Conservation (phyloP, 2,797 vertebrate genomes). For the Lutjanus campechanus region DNA sequence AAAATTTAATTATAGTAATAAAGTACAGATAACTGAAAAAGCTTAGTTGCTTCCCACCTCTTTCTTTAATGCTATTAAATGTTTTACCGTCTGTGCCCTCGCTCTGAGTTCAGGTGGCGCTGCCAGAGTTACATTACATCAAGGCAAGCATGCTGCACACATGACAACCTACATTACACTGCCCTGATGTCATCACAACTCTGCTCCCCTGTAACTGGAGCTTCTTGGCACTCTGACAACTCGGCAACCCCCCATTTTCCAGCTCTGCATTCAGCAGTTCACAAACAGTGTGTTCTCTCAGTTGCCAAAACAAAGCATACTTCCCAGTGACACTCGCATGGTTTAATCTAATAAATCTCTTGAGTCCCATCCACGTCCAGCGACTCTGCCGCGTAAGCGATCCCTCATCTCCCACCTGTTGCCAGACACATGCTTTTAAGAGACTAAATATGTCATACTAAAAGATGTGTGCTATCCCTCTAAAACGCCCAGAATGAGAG, state of each 20-base stretch:
- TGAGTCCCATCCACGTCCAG: conserved; percentile 31
- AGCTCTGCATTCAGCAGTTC: conserved; percentile 38
- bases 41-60: too few species aligned
- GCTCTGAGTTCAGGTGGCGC: conserved; percentile 54
- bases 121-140: conserved; percentile 70
- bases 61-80: conserved; percentile 20
- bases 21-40: too few species aligned
- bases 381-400: conserved; percentile 30
- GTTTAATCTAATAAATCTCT: conserved; percentile 55
- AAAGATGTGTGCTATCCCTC: conserved; percentile 14
- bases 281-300: conserved; percentile 48
- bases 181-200: conserved; percentile 76
- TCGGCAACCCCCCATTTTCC: conserved; percentile 53
- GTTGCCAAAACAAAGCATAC: conserved; percentile 74
- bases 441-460: conserved; percentile 42
- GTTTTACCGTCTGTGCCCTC: conserved; percentile 49
- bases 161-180: conserved; percentile 76
- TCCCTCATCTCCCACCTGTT: conserved; percentile 32
- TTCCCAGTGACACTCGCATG: conserved; percentile 40
- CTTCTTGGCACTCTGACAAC: conserved; percentile 65
- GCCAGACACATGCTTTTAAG: conserved; percentile 48
- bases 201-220: conserved; percentile 67
- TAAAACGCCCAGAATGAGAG: conserved; percentile 26
- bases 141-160: conserved; percentile 65
- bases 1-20: too few species aligned